Conservation (phyloP, 2,113 vertebrate genomes). For the Lycocorax pyrrhopterus region DNA sequence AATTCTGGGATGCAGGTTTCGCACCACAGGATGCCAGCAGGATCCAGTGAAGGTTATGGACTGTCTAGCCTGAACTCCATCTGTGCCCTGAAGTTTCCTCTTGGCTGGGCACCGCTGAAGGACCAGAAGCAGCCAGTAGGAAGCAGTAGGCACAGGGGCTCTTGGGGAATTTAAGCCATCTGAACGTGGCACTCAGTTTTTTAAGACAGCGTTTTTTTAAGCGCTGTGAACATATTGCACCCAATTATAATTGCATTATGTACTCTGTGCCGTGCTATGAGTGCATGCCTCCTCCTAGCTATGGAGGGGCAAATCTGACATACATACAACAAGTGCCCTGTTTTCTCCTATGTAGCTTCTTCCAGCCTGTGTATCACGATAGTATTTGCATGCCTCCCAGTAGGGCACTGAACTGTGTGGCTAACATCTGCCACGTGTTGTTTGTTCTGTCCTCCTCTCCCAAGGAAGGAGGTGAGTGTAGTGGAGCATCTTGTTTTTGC, state of each 20-base stretch:
- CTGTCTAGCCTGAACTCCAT: constrained; percentile 70
- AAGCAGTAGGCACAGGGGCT: constrained; percentile 63
- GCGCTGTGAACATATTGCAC: constrained; percentile 55
- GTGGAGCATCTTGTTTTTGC: constrained; percentile 57
- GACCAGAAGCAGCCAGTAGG: constrained; percentile 69
- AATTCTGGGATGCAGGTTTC: constrained; percentile 66
- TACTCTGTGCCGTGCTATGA: constrained; percentile 16
- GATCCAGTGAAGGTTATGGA: constrained; percentile 65
- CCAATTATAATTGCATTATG: constrained; percentile 56
- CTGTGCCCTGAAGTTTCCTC: constrained; percentile 69
- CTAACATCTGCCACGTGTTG: constrained; percentile 64
- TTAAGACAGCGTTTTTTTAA: constrained; percentile 47
- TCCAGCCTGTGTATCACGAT: background rate
- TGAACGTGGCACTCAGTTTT: constrained; percentile 51
- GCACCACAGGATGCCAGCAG: constrained; percentile 59
- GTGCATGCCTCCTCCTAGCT: constrained; percentile 22
- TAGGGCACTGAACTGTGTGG: constrained; percentile 58
- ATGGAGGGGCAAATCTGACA: constrained; percentile 50
- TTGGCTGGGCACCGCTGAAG: constrained; percentile 64
- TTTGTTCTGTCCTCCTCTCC: constrained; percentile 59
- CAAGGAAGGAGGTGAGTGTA: constrained; percentile 56
- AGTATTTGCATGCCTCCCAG: constrained; percentile 51
- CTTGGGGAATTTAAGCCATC: constrained; percentile 66
- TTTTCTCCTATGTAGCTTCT: constrained; percentile 10
- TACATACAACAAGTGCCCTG: constrained; percentile 18